phyloP scores from a whole-genome alignment of 2,797 vertebrate genomes.

The Hydrophis major region DNA sequence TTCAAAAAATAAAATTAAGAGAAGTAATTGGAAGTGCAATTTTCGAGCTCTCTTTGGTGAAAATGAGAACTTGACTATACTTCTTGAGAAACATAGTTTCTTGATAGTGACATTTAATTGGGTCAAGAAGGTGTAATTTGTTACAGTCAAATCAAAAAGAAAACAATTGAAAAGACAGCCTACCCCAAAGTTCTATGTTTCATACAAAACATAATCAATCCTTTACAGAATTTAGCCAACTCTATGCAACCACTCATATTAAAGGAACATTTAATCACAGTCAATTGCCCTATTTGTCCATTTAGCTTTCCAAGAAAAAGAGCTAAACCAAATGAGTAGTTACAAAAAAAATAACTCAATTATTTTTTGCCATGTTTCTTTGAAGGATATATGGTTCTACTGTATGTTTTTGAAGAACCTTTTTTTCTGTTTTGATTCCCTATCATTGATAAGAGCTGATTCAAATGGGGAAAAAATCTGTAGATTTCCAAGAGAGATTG shows the following conservation, averaged over 20 bases:
- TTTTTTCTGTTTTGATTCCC: background rate
- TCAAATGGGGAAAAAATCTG: constrained; percentile 63
- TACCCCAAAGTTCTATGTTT: background rate
- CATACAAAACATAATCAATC: background rate
- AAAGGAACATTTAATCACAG: background rate
- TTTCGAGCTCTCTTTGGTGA: background rate
- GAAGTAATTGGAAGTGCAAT: background rate
- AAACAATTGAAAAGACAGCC: background rate
- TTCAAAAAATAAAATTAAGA: background rate
- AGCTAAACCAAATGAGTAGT: background rate
- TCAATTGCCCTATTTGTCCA: background rate
- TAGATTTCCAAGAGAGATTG: constrained; percentile 69
- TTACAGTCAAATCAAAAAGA: background rate
- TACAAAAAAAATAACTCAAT: background rate
- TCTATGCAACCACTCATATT: background rate
- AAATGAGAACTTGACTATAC: background rate
- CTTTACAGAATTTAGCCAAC: background rate
- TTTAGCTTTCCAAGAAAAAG: background rate
- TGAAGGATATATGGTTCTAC: background rate
- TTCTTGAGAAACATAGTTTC: background rate
- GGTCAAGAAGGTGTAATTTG: background rate
- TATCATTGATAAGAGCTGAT: background rate
- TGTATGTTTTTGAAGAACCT: background rate
- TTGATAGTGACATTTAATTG: background rate
- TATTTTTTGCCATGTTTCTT: background rate